Conservation (phyloP, 2,113 vertebrate genomes). For the Psephotus haematonotus region DNA sequence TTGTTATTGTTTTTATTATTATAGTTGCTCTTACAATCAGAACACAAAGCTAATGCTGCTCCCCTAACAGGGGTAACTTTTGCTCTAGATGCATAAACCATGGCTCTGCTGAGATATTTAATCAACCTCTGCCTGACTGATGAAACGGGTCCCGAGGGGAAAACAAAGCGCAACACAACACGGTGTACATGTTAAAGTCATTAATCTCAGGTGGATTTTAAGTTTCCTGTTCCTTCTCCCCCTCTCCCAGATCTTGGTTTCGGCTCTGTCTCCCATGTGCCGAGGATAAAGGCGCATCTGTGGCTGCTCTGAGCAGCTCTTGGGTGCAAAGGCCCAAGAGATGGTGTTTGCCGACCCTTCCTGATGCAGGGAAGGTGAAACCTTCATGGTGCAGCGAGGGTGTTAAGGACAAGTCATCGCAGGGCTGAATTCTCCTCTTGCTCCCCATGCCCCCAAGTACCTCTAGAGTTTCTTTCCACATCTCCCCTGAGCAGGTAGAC, state of each 20-base stretch:
- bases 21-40: not conserved
- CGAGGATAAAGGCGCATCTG: not conserved
- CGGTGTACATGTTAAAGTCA: slow-evolving; percentile 41
- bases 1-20: slow-evolving; percentile 30
- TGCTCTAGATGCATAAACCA: slow-evolving; percentile 30
- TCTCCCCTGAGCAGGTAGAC: not conserved
- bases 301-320: not conserved
- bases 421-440: not conserved
- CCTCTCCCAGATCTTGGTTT: not conserved
- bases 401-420: accelerated
- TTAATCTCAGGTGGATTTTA: slow-evolving; percentile 55
- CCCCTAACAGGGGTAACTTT: not conserved
- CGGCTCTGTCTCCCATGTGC: not conserved
- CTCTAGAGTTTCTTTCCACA: not conserved
- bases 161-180: slow-evolving; percentile 39
- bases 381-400: accelerated
- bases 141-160: slow-evolving; percentile 31
- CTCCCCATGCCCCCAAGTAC: not conserved
- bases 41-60: slow-evolving; percentile 17
- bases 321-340: not conserved
- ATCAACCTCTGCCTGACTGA: slow-evolving; percentile 39
- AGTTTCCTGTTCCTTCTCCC: slow-evolving; percentile 28
- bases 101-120: slow-evolving; percentile 39
- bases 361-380: not conserved
- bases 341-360: not conserved